Conservation (phyloP, 2,888 invertebrate species). For the Temnothorax ravouxi region DNA sequence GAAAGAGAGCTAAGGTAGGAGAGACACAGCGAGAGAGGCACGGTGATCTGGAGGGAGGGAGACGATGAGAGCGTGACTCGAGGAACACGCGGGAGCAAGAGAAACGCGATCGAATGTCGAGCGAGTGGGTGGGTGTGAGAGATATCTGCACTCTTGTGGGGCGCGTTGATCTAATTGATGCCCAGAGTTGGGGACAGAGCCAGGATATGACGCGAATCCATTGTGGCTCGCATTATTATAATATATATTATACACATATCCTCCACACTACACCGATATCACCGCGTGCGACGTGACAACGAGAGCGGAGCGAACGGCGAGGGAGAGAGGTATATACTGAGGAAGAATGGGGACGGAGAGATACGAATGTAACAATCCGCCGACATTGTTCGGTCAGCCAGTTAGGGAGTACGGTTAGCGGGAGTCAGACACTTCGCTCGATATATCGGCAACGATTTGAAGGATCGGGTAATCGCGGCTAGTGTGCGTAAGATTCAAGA, state of each 20-base stretch:
- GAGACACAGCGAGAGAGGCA: conserved; percentile 16
- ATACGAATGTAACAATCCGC: conserved; percentile 74
- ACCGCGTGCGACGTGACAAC: conserved; percentile 60
- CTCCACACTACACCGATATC: conserved; percentile 64
- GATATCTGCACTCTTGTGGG: conserved; percentile 78
- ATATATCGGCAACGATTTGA: conserved; percentile 43
- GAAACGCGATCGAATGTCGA: conserved; percentile 55
- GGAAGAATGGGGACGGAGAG: conserved; percentile 67
- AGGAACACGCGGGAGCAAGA: conserved; percentile 47
- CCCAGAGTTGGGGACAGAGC: conserved; percentile 77
- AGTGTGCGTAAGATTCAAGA: not conserved
- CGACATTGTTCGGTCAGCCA: conserved; percentile 80
- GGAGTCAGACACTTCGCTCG: conserved; percentile 71
- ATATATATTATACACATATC: conserved; percentile 78
- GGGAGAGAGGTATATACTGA: conserved; percentile 59
- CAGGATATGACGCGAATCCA: conserved; percentile 86
- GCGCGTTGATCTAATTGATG: conserved; percentile 85
- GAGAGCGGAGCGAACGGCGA: conserved; percentile 61
- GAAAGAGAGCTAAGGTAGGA: conserved; percentile 35
- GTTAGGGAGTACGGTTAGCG: conserved; percentile 76
- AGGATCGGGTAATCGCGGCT: not conserved
- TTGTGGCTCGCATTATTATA: conserved; percentile 84
- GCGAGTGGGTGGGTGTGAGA: conserved; percentile 79
- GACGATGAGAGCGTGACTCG: conserved; percentile 37
- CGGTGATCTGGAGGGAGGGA: conserved; percentile 35